Conservation (phyloP, 2,113 vertebrate genomes). For the Struthidea cinerea region DNA sequence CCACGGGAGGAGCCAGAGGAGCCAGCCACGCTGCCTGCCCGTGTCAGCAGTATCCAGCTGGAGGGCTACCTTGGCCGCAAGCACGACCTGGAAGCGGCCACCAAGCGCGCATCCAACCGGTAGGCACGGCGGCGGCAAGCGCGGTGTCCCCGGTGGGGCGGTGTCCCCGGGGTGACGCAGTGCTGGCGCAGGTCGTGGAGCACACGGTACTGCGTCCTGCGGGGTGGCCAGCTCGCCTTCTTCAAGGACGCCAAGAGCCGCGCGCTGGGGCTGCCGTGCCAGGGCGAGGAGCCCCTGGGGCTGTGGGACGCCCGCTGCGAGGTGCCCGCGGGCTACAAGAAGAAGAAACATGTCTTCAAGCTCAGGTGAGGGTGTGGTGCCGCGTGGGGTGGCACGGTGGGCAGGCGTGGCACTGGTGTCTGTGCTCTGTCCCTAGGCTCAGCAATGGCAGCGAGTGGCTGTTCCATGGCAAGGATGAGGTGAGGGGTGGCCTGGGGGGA, state of each 20-base stretch:
- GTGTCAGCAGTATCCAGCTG: slow-evolving; percentile 70
- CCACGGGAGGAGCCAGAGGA: slow-evolving; percentile 66
- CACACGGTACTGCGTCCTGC: slow-evolving; percentile 90
- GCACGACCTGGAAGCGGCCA: slow-evolving; percentile 86
- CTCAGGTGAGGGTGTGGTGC: slow-evolving; percentile 71
- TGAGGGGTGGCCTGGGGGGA: slow-evolving; percentile 45
- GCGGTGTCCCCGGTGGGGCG: fast-evolving
- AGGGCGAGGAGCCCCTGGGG: slow-evolving; percentile 85
- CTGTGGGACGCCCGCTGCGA: slow-evolving; percentile 84
- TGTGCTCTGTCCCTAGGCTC: slow-evolving; percentile 74
- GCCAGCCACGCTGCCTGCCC: slow-evolving; percentile 66
- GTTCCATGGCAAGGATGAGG: slow-evolving; percentile 96
- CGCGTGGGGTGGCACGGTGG: fast-evolving
- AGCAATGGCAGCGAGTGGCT: slow-evolving; percentile 90
- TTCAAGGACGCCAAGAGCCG: slow-evolving; percentile 92
- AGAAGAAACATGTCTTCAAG: slow-evolving; percentile 93
- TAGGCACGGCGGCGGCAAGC: not conserved
- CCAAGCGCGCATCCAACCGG: slow-evolving; percentile 91
- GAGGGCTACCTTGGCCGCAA: slow-evolving; percentile 89
- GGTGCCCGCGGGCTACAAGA: slow-evolving; percentile 88
- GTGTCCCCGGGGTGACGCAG: not conserved
- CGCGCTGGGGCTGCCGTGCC: slow-evolving; percentile 80
- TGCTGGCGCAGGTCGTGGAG: slow-evolving; percentile 86
- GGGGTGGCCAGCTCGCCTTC: slow-evolving; percentile 81
- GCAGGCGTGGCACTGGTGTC: not conserved